Base-by-base conservation (phyloP, 2,113 vertebrate species). In the Salvelinus fontinalis region DNA sequence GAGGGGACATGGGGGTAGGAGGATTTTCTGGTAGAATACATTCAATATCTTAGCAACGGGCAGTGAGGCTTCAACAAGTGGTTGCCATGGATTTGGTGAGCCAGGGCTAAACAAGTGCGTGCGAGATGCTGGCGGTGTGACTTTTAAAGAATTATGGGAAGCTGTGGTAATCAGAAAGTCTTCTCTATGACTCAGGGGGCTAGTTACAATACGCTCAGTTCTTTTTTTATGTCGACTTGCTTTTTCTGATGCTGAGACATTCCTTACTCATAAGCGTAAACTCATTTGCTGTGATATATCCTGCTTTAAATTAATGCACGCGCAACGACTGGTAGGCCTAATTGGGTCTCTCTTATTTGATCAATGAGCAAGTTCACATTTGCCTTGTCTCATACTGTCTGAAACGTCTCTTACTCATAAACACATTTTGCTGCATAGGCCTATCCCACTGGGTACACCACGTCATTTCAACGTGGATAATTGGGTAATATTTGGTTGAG, bases 51-150 rank as follows among this genome's bases (percentile, higher is more conserved):
- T 93, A 89, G 93, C 92, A 94, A 94, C 92, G 75, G 84, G 86
- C 91, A 92, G 86, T 83, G 89, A 92, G 89, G 91, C 93, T 90
- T 93, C 86, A 92, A 92, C 90, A 92, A 93, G 91, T 87, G 89
- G 93, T 94, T 91, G 80, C 91, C 91, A 92, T 92, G 92, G 92
- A 86, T 82, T 70, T 71, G 24, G 57, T 57, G 74, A 75, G 71
- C 65, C 70, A 82, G 84, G 81, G 76, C 79, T 76, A 80, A 83
- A 83, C 75, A 81, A 83, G 81, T 76, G 80, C 79, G 82, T 74
- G 77, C 73, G 76, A 83, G 75, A 85, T 78, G 27, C 75, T 12
- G 57, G 83, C 84, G 84, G 85, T 85, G 66, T 75, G 87, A 90
- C 87, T 89, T 18, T 89, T 85, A 82, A 89, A 89, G 86, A 83